Conservation (phyloP, 1,140 invertebrate species). For the Drosophila malerkotliana region DNA sequence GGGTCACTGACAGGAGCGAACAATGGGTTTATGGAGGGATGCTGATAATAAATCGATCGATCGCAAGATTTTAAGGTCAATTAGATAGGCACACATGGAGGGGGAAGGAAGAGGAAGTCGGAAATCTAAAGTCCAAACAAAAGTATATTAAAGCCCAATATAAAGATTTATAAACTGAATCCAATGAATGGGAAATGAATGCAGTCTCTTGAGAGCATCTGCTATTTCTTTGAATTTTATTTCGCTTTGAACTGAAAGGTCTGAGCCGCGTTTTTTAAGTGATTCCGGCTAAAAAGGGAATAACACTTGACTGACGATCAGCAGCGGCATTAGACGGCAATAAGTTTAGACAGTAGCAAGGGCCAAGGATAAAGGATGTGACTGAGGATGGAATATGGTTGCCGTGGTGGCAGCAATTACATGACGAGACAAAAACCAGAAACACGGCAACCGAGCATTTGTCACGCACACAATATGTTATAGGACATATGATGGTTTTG, state of each 20-base stretch:
- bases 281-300: constrained; percentile 11
- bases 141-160: not conserved
- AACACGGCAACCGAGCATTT: constrained; percentile 67
- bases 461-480: constrained; percentile 65
- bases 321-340: constrained; percentile 26
- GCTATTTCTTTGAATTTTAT: not conserved
- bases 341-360: constrained; percentile 22
- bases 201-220: not conserved
- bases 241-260: not conserved
- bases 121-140: not conserved
- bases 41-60: constrained; percentile 40
- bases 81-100: constrained; percentile 11
- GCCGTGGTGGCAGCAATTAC: constrained; percentile 60
- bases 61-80: constrained; percentile 51
- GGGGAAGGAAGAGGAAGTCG: not conserved
- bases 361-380: constrained; percentile 38
- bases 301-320: constrained; percentile 31
- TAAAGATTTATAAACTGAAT: not conserved
- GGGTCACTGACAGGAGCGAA: constrained; percentile 10
- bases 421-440: constrained; percentile 58
- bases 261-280: not conserved
- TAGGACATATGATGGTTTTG: constrained; percentile 5
- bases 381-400: constrained; percentile 25
- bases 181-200: not conserved
- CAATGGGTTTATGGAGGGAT: constrained; percentile 64